These are phyloP conservation scores for Sminthurides aquaticus DNA, from an alignment of 2,888 invertebrate species.

Conservation along the genomic window DNA sequence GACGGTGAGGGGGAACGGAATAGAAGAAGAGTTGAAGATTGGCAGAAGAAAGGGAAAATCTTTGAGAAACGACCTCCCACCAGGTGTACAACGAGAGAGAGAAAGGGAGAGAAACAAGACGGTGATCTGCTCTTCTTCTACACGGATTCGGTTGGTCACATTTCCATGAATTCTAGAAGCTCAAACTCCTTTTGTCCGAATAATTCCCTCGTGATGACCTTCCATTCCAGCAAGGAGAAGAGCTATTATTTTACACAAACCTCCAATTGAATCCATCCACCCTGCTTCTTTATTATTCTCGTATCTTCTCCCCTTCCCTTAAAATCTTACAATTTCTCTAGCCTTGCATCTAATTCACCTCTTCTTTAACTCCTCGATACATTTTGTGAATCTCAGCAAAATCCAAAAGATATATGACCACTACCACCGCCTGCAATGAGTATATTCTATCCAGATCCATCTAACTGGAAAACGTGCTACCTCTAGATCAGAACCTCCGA, in stretches of 20 bases:
- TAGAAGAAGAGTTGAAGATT: slow-evolving; percentile 18
- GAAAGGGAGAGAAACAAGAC: slow-evolving; percentile 4
- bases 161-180: slow-evolving; percentile 42
- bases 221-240: slow-evolving; percentile 5
- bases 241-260: slow-evolving; percentile 18
- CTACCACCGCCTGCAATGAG: too few species aligned
- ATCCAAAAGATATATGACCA: too few species aligned
- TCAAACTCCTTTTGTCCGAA: slow-evolving; percentile 21
- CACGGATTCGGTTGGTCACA: slow-evolving; percentile 42
- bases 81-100: slow-evolving; percentile 19
- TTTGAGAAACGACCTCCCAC: slow-evolving; percentile 23
- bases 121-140: slow-evolving; percentile 1
- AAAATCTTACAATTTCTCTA: too few species aligned
- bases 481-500: too few species aligned
- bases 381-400: too few species aligned
- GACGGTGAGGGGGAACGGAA: too few species aligned
- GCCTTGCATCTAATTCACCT: too few species aligned
- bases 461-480: too few species aligned
- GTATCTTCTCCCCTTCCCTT: not conserved
- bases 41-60: slow-evolving; percentile 22
- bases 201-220: slow-evolving; percentile 25
- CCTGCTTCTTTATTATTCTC: not conserved
- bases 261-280: not conserved
- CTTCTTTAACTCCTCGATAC: too few species aligned
- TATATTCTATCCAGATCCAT: too few species aligned